Evolutionary conservation across 2,888 invertebrate genomes (phyloP).

Genomic region (Bellardia bayeri): DNA sequence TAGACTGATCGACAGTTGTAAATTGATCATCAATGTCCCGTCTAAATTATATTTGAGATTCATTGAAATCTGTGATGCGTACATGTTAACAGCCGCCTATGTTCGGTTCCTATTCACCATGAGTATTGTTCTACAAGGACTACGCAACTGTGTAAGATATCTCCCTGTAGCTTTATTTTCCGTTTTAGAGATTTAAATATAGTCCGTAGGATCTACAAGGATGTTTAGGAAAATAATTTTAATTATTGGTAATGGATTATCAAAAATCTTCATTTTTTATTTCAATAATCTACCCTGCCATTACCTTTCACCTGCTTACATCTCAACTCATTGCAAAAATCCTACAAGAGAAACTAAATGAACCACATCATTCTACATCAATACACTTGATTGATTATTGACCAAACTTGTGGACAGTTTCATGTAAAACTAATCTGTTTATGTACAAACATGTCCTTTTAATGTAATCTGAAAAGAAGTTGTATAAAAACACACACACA

Average conservation of each 20-base stretch:
- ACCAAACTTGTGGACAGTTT: slow-evolving; percentile 84
- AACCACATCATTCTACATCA: slow-evolving; percentile 57
- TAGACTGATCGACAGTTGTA: no score
- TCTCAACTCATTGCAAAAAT: neutral
- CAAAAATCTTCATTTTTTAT: neutral
- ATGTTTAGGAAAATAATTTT: neutral
- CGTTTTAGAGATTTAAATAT: no score
- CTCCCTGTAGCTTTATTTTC: no score
- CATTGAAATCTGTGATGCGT: no score
- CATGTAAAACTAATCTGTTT: slow-evolving; percentile 83
- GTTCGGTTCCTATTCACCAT: no score
- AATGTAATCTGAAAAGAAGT: slow-evolving; percentile 78
- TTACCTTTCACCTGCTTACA: slow-evolving; percentile 17
- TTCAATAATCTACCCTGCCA: slow-evolving; percentile 5
- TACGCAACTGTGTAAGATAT: no score
- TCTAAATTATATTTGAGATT: no score
- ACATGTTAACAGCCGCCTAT: no score
- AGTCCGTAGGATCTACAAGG: neutral
- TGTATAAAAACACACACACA: slow-evolving; percentile 43
- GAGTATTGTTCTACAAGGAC: no score
- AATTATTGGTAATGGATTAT: slow-evolving; percentile 12
- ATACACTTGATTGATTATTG: slow-evolving; percentile 84
- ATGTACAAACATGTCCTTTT: slow-evolving; percentile 80
- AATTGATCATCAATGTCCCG: no score
- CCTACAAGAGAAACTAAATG: slow-evolving; percentile 21